Conservation (phyloP, 2,888 invertebrate species). For the Blomia tropicalis region DNA sequence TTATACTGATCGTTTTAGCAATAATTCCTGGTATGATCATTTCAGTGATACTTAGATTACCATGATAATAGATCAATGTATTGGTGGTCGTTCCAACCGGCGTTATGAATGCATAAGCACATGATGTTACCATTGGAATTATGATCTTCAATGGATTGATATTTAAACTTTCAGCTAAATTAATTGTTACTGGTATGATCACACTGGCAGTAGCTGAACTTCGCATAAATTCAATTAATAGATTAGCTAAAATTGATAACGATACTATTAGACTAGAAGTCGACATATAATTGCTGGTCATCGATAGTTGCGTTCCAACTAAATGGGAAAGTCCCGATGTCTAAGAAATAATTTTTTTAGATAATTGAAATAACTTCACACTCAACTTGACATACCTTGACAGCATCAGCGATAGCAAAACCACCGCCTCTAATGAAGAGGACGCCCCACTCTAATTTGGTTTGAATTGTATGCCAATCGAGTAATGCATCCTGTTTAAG, state of each 20-base stretch:
- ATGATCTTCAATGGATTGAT: slow-evolving; percentile 69
- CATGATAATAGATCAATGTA: slow-evolving; percentile 71
- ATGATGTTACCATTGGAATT: slow-evolving; percentile 67
- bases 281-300: slow-evolving; percentile 12
- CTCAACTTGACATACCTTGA: slow-evolving; percentile 41
- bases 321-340: slow-evolving; percentile 25
- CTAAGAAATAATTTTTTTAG: slow-evolving; percentile 5
- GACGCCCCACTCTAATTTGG: slow-evolving; percentile 36
- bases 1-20: slow-evolving; percentile 17
- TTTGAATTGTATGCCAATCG: slow-evolving; percentile 34
- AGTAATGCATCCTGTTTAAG: slow-evolving; percentile 30
- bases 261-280: slow-evolving; percentile 52
- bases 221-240: slow-evolving; percentile 70
- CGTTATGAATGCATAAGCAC: slow-evolving; percentile 73
- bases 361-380: not conserved
- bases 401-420: slow-evolving; percentile 73
- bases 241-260: slow-evolving; percentile 57
- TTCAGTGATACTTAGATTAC: slow-evolving; percentile 57
- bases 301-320: slow-evolving; percentile 25
- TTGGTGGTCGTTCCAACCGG: slow-evolving; percentile 90
- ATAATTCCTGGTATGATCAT: slow-evolving; percentile 39
- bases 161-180: slow-evolving; percentile 40
- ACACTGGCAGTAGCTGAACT: slow-evolving; percentile 79
- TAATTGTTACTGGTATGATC: slow-evolving; percentile 61
- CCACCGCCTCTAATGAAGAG: slow-evolving; percentile 48